phyloP scores from a whole-genome alignment of 2,888 invertebrate genomes.

The Scelioninae gen. 1 region DNA sequence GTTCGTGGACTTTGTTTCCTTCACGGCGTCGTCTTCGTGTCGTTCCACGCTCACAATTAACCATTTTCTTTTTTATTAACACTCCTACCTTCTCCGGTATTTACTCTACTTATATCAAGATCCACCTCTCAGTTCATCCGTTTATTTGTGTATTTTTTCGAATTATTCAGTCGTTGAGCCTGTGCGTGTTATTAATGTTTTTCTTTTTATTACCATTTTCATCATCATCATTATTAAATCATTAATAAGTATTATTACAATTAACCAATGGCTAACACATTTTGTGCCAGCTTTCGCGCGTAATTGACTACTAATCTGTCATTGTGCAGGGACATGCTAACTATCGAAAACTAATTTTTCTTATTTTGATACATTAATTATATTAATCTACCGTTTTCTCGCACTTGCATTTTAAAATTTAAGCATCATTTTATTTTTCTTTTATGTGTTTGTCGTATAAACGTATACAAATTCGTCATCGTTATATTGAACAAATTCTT shows the following conservation, averaged over 20 bases:
- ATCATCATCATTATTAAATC: constrained; percentile 15
- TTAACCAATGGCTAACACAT: constrained; percentile 73
- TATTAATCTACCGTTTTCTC: constrained; percentile 7
- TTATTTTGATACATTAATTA: not conserved
- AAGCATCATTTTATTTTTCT: constrained; percentile 1
- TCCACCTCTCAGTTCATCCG: not conserved
- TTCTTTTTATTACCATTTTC: not conserved
- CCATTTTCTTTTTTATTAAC: constrained; percentile 47
- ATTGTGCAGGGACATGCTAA: constrained; percentile 72
- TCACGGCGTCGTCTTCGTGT: constrained; percentile 71
- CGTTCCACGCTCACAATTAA: constrained; percentile 64
- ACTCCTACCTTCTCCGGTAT: constrained; percentile 1
- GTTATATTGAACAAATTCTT: constrained; percentile 33
- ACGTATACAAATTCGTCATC: constrained; percentile 25
- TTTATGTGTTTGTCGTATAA: constrained; percentile 10
- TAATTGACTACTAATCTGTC: constrained; percentile 71
- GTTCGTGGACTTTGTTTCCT: constrained; percentile 84
- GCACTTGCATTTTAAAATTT: constrained; percentile 12
- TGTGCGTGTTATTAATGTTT: constrained; percentile 71
- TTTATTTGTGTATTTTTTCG: constrained; percentile 22
- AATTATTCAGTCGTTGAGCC: constrained; percentile 53
- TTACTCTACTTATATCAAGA: not conserved
- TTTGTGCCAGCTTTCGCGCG: constrained; percentile 76
- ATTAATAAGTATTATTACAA: constrained; percentile 26
- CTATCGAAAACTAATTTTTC: constrained; percentile 40